Percentiles rank a stretch among this genome's conserved stretches.
Evolutionary conservation across 2,797 vertebrate genomes (phyloP).

Genomic region (Siniperca undulata): DNA sequence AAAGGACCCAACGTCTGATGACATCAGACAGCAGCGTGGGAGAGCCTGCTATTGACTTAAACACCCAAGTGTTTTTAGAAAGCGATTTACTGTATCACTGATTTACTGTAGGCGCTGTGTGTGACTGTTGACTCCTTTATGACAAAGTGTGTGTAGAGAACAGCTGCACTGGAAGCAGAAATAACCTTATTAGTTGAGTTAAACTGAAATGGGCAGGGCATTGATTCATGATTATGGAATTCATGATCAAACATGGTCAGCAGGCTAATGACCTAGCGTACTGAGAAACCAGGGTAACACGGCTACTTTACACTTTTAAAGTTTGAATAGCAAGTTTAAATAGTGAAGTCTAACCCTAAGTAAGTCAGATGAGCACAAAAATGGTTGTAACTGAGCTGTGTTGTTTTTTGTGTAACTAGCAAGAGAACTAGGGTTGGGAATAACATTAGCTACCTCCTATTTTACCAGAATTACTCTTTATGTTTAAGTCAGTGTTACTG

Average conservation of each 20-base stretch:
- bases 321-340: conserved; percentile 5
- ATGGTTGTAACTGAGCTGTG: conserved; percentile 2
- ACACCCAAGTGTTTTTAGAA: conserved; percentile 23
- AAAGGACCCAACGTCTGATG: conserved; percentile 87
- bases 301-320: conserved; percentile 6
- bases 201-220: conserved; percentile 13
- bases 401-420: background rate
- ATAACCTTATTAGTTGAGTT: conserved; percentile 40
- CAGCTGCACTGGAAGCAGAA: conserved; percentile 52
- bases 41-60: conserved; percentile 28
- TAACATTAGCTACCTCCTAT: conserved; percentile 54
- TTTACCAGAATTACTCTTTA: conserved; percentile 24
- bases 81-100: conserved; percentile 57
- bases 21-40: background rate
- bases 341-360: background rate
- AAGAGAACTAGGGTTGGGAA: conserved; percentile 6
- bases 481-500: conserved; percentile 12
- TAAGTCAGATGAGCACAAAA: background rate
- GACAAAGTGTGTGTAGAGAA: conserved; percentile 38
- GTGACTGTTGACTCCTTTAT: conserved; percentile 38
- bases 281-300: conserved; percentile 10
- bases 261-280: background rate
- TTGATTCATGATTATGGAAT: conserved; percentile 32
- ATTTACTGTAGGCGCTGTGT: background rate
- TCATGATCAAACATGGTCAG: conserved; percentile 21